phyloP scores from a whole-genome alignment of 2,888 invertebrate species.

The Mylabris sibirica region DNA sequence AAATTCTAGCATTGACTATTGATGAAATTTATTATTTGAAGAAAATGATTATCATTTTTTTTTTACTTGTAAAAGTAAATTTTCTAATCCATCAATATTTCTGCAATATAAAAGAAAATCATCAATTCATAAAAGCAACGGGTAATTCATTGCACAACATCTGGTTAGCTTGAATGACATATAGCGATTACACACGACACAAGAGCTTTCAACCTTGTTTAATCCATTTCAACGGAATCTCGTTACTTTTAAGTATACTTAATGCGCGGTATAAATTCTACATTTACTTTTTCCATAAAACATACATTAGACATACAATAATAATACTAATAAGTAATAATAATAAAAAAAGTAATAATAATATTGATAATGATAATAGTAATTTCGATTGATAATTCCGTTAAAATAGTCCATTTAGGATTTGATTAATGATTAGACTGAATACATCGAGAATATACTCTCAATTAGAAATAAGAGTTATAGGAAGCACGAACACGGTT shows the following conservation, averaged over 20 bases:
- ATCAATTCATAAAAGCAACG: not conserved
- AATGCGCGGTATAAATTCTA: not conserved
- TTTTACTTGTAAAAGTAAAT: no score
- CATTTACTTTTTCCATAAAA: not conserved
- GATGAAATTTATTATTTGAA: no score
- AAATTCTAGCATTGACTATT: no score
- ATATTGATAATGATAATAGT: no score
- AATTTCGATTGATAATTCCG: not conserved
- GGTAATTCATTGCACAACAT: not conserved
- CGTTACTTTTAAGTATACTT: not conserved
- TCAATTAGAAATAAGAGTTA: constrained; percentile 2
- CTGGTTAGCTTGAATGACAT: not conserved
- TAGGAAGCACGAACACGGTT: not conserved
- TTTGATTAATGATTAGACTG: not conserved
- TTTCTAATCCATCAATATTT: not conserved
- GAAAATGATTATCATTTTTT: no score
- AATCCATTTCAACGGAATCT: not conserved
- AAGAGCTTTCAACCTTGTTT: not conserved
- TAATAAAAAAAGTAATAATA: no score
- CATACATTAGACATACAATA: no score
- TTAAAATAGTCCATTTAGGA: not conserved
- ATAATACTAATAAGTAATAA: no score
- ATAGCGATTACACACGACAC: not conserved
- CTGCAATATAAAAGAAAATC: not conserved
- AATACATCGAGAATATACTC: not conserved